A percentile compares a stretch with the other conserved stretches of the same genome.
These are phyloP conservation scores for Notodonta ziczac DNA, from an alignment of 2,888 invertebrate species.

Conservation along the genomic window DNA sequence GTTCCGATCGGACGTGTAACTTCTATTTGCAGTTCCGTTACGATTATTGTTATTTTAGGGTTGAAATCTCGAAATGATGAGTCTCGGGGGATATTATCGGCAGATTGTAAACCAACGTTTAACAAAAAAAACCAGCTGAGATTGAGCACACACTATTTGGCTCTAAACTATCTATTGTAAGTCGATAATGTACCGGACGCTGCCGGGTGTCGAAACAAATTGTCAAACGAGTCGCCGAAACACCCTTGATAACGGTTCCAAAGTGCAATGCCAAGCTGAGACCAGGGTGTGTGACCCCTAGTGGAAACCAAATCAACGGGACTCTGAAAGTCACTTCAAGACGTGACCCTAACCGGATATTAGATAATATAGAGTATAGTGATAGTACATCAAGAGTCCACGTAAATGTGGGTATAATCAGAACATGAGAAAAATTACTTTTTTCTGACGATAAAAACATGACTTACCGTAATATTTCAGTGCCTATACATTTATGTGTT, in stretches of 20 bases:
- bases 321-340: constrained; percentile 86
- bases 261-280: constrained; percentile 50
- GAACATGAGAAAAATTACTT: background rate
- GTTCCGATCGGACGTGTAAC: constrained; percentile 58
- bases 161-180: background rate
- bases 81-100: background rate
- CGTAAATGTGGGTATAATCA: constrained; percentile 14
- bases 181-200: constrained; percentile 4
- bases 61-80: constrained; percentile 4
- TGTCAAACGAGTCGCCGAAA: constrained; percentile 26
- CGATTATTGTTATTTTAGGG: constrained; percentile 20
- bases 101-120: constrained; percentile 6
- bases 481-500: background rate
- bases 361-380: constrained; percentile 24
- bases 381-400: constrained; percentile 23
- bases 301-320: constrained; percentile 92
- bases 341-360: constrained; percentile 81
- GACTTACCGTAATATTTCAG: background rate
- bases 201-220: constrained; percentile 20
- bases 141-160: background rate
- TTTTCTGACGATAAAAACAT: background rate
- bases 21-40: constrained; percentile 23
- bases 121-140: too few relatives aligned
- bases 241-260: constrained; percentile 68
- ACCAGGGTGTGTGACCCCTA: constrained; percentile 87